phyloP scores from a whole-genome alignment of 2,113 vertebrate species.

The Varanus komodoensis region DNA sequence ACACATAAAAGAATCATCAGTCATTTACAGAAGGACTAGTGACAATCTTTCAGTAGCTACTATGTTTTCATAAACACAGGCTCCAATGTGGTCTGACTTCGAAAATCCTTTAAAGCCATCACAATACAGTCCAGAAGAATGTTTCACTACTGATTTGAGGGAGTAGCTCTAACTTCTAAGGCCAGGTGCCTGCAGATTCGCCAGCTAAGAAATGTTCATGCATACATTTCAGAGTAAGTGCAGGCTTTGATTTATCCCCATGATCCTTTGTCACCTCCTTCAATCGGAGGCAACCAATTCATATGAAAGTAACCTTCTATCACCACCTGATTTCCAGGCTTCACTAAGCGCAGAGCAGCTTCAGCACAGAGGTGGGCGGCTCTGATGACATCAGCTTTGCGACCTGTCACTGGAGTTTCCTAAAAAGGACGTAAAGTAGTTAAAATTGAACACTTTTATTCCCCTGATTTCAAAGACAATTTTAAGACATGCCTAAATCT shows the following conservation, averaged over 20 bases:
- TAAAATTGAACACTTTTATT: neutral
- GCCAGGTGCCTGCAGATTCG: conserved; percentile 7
- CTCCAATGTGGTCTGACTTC: neutral
- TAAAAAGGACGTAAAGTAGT: conserved; percentile 57
- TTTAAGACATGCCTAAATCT: neutral
- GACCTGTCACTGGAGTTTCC: conserved; percentile 91
- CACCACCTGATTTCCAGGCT: conserved; percentile 96
- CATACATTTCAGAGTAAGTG: accelerated
- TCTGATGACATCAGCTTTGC: conserved; percentile 94
- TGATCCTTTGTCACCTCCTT: neutral
- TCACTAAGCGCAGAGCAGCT: conserved; percentile 94
- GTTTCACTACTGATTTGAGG: neutral
- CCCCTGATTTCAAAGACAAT: neutral
- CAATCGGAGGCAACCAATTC: accelerated
- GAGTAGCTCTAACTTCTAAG: neutral
- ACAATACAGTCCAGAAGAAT: accelerated
- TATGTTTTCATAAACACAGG: accelerated
- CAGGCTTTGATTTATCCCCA: accelerated
- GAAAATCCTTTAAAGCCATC: neutral
- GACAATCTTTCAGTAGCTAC: neutral
- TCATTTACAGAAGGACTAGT: accelerated
- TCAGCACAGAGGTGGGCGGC: conserved; percentile 96
- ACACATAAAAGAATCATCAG: neutral
- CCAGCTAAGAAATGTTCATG: neutral
- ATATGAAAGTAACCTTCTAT: accelerated